Evolutionary conservation across 2,113 vertebrate species (phyloP).

Genomic region (Dascyllus trimaculatus): DNA sequence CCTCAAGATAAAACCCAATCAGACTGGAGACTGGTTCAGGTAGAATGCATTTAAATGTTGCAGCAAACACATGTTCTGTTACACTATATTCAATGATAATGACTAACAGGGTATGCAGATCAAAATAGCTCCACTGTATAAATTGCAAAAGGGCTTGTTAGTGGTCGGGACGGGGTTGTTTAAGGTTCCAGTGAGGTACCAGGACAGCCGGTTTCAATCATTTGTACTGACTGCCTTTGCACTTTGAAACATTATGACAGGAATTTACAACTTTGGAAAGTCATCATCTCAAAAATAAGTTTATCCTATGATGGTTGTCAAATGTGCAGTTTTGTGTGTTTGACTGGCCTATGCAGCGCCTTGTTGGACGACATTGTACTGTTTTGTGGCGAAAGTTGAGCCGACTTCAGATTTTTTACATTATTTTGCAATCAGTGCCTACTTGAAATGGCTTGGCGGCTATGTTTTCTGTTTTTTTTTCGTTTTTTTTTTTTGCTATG

Average conservation of each 20-base stretch:
- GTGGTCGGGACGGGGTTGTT: too few relatives aligned
- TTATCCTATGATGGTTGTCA: not conserved
- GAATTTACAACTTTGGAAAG: too few relatives aligned
- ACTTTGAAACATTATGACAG: not conserved
- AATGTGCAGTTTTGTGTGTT: not conserved
- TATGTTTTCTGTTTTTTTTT: not conserved
- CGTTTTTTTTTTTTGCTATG: not conserved
- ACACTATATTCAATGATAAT: not conserved
- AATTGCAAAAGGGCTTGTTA: too few relatives aligned
- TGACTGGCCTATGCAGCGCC: not conserved
- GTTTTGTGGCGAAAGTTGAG: not conserved
- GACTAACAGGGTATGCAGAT: not conserved
- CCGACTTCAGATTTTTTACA: not conserved
- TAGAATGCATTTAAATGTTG: constrained; percentile 8
- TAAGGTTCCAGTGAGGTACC: not conserved
- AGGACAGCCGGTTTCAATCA: not conserved
- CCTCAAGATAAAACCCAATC: constrained; percentile 7
- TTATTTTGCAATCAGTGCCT: not conserved
- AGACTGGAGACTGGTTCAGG: not conserved
- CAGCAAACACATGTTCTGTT: not conserved
- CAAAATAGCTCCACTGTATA: too few relatives aligned
- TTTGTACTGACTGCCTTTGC: not conserved
- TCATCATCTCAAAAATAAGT: too few relatives aligned
- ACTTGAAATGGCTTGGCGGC: not conserved
- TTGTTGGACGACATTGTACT: too few relatives aligned